Evolutionary conservation across 2,113 vertebrate species (phyloP).

Genomic region (Urocolius indicus): DNA sequence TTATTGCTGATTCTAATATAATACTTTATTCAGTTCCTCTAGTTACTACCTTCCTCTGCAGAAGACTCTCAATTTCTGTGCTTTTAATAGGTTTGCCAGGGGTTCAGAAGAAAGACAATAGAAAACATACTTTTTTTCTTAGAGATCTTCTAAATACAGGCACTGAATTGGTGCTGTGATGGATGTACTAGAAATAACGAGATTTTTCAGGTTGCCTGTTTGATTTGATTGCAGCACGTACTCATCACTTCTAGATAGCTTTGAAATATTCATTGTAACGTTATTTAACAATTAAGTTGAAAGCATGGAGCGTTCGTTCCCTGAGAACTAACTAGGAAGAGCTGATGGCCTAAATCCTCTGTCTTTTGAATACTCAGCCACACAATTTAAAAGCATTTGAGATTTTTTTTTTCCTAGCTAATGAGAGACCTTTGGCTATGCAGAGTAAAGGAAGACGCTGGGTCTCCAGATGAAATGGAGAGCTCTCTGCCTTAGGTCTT

Average conservation of each 20-base stretch:
- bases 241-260: background rate
- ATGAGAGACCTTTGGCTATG: background rate
- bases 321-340: background rate
- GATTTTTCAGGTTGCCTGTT: background rate
- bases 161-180: background rate
- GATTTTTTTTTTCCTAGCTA: background rate
- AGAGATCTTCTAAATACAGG: background rate
- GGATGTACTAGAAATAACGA: background rate
- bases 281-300: conserved; percentile 30
- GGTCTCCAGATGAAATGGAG: background rate
- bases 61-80: background rate
- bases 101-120: background rate
- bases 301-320: background rate
- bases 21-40: background rate
- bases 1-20: background rate
- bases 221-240: conserved; percentile 8
- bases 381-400: background rate
- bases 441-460: background rate
- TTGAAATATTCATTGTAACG: conserved; percentile 18
- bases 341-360: background rate
- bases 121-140: background rate
- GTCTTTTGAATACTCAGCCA: background rate
- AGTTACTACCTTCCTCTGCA: background rate
- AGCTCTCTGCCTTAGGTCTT: background rate
- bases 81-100: background rate